A percentile compares a stretch with the other conserved stretches of the same genome.
Conservation (phyloP, 1,140 invertebrate genomes). For the Leucophenga varia region DNA sequence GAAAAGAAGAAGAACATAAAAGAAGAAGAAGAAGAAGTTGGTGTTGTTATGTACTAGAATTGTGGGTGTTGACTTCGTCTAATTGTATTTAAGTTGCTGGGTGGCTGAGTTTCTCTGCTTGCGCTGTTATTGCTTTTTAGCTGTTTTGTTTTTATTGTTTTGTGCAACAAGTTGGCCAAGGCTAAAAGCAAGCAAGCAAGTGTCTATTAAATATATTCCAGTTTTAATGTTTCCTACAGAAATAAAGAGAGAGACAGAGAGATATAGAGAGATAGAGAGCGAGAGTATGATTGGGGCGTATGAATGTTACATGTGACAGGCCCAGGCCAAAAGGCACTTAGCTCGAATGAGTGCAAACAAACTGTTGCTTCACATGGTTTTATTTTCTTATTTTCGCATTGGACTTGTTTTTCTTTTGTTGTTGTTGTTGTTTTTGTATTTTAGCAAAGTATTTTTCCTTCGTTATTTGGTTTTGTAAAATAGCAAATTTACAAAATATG, state of each 20-base stretch:
- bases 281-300: no score
- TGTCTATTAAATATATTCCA: constrained; percentile 8
- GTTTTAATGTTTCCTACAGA: no score
- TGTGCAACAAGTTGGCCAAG: constrained; percentile 28
- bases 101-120: background rate
- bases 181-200: constrained; percentile 1
- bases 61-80: constrained; percentile 14
- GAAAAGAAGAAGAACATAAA: no score
- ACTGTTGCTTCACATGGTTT: constrained; percentile 21
- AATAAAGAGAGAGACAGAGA: no score
- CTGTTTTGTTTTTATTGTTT: constrained; percentile 11
- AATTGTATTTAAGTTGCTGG: constrained; percentile 28
- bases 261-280: no score
- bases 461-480: no score
- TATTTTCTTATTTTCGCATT: constrained; percentile 11
- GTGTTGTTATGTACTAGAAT: no score
- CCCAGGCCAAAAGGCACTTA: no score
- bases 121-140: background rate
- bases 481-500: no score
- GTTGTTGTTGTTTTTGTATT: background rate
- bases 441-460: no score
- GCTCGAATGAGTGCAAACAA: constrained; percentile 8
- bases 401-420: constrained; percentile 16
- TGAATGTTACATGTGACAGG: no score
- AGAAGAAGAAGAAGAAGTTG: no score